phyloP scores from a whole-genome alignment of 2,113 vertebrate genomes.

The Excalfactoria chinensis region DNA sequence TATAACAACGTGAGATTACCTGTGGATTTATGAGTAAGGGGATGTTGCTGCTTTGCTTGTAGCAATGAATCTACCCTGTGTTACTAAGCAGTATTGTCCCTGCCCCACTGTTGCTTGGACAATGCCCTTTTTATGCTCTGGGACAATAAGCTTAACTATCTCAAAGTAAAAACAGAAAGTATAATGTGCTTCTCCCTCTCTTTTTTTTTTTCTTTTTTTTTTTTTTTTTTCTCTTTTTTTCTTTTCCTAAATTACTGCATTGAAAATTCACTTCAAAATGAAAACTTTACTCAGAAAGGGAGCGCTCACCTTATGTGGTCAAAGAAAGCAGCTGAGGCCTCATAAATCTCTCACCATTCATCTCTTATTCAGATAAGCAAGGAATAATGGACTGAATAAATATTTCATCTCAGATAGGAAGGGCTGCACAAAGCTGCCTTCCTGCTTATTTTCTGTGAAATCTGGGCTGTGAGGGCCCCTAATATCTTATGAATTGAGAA shows the following conservation, averaged over 20 bases:
- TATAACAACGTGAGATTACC: slow-evolving; percentile 35
- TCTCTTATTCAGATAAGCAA: background rate
- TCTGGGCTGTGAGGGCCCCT: background rate
- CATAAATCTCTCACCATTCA: background rate
- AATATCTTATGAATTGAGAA: background rate
- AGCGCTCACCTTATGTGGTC: background rate
- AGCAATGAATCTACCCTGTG: slow-evolving; percentile 32
- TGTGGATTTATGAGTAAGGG: slow-evolving; percentile 40
- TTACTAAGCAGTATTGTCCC: slow-evolving; percentile 13
- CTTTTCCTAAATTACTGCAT: background rate
- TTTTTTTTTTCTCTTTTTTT: background rate
- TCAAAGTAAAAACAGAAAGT: slow-evolving; percentile 14
- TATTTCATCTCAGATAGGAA: background rate
- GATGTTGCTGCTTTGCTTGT: background rate
- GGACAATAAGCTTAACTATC: background rate
- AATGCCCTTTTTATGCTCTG: background rate
- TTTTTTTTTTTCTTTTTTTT: no score
- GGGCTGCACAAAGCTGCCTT: background rate
- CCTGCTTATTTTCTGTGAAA: background rate
- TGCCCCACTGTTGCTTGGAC: background rate
- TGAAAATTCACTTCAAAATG: background rate
- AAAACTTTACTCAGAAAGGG: background rate
- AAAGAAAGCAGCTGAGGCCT: background rate
- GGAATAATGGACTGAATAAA: background rate
- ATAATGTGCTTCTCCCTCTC: background rate